phyloP scores from a whole-genome alignment of 2,797 vertebrate species.

The Carduelis carduelis region DNA sequence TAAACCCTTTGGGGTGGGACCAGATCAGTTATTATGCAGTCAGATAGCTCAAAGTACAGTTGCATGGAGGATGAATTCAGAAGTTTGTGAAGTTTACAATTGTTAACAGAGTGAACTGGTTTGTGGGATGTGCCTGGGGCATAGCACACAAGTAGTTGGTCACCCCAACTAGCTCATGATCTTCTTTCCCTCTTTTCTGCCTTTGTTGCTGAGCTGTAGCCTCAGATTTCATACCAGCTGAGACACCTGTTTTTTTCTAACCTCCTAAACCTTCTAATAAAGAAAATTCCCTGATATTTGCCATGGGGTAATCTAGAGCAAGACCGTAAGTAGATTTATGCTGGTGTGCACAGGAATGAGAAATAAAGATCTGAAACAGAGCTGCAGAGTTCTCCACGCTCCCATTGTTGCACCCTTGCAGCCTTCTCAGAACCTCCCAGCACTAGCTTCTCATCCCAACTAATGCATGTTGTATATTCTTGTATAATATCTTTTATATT shows the following conservation, averaged over 20 bases:
- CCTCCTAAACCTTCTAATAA: not conserved
- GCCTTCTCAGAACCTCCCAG: not conserved
- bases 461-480: not conserved
- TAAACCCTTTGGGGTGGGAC: not conserved
- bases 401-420: rapidly evolving
- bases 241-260: not conserved
- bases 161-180: not conserved
- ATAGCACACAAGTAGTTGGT: not conserved
- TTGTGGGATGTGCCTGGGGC: not conserved
- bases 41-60: not conserved
- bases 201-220: not conserved
- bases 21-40: not conserved
- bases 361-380: not conserved
- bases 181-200: not conserved
- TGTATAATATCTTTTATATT: not conserved
- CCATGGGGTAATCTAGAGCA: not conserved
- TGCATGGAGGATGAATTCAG: not conserved
- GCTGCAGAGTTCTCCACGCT: not conserved
- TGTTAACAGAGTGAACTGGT: not conserved
- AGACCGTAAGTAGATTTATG: not conserved
- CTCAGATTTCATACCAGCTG: not conserved
- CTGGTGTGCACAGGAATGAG: not conserved
- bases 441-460: not conserved
- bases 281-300: not conserved
- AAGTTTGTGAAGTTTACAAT: not conserved